Percentiles rank a stretch among this genome's conserved stretches.
phyloP scores from a whole-genome alignment of 2,888 invertebrate species.

The Drosophila parthenogenetica region DNA sequence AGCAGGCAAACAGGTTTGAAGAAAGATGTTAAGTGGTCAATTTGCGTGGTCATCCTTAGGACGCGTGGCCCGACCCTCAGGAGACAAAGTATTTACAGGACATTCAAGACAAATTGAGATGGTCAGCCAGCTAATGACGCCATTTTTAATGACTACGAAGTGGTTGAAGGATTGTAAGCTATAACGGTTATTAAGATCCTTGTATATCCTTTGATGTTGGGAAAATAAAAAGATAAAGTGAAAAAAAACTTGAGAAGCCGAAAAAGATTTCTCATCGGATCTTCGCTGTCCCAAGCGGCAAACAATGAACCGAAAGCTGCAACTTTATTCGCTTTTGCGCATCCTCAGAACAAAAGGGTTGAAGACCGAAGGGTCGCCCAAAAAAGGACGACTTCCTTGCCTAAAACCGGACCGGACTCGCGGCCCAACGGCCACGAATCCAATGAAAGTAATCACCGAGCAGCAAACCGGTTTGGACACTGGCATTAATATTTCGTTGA shows the following conservation, averaged over 20 bases:
- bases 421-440: constrained; percentile 58
- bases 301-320: constrained; percentile 65
- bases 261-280: constrained; percentile 63
- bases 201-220: constrained; percentile 18
- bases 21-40: constrained; percentile 32
- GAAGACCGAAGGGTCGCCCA: constrained; percentile 55
- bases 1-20: constrained; percentile 66
- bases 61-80: constrained; percentile 49
- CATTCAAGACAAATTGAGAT: constrained; percentile 40
- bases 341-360: constrained; percentile 74
- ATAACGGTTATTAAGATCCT: constrained; percentile 71
- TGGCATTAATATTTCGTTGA: constrained; percentile 61
- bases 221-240: constrained; percentile 16
- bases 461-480: constrained; percentile 80
- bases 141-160: constrained; percentile 25
- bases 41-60: constrained; percentile 43
- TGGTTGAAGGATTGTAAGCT: constrained; percentile 27
- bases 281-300: constrained; percentile 37
- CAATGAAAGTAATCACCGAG: constrained; percentile 57
- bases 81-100: constrained; percentile 4
- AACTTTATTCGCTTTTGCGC: constrained; percentile 69
- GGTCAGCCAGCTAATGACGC: constrained; percentile 36
- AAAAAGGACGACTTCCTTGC: constrained; percentile 57
- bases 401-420: constrained; percentile 75
- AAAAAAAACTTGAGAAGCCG: constrained; percentile 50